These are phyloP conservation scores for Gryon sp. DNA, from an alignment of 1,140 invertebrate species.

Conservation along the genomic window DNA sequence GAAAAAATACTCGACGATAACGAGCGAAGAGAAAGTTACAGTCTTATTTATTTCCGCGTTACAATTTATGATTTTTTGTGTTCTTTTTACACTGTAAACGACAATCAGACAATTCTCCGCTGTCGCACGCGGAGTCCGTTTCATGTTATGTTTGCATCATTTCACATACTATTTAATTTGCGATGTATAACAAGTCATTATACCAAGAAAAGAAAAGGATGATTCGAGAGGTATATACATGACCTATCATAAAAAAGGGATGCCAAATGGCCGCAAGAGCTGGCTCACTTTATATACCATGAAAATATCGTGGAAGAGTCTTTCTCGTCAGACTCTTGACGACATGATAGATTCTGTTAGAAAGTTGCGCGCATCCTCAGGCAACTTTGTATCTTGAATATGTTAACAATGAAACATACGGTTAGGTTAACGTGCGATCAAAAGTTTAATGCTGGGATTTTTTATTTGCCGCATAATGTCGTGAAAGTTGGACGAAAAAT, in stretches of 20 bases:
- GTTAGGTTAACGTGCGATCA: slow-evolving; percentile 38
- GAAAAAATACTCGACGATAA: slow-evolving; percentile 23
- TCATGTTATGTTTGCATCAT: too few species aligned
- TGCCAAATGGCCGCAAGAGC: slow-evolving; percentile 58
- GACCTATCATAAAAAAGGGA: slow-evolving; percentile 36
- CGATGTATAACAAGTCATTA: too few species aligned
- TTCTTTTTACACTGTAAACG: too few species aligned
- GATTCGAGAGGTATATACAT: neutral
- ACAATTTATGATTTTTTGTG: slow-evolving; percentile 11
- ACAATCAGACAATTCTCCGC: too few species aligned
- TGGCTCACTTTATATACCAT: slow-evolving; percentile 42
- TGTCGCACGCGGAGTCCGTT: too few species aligned
- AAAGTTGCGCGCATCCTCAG: slow-evolving; percentile 45
- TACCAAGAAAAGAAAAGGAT: too few species aligned
- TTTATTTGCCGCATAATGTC: slow-evolving; percentile 36
- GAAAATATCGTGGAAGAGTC: slow-evolving; percentile 47
- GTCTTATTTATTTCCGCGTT: slow-evolving; percentile 14
- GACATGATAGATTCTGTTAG: slow-evolving; percentile 56
- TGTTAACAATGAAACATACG: slow-evolving; percentile 53
- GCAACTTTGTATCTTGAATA: slow-evolving; percentile 46
- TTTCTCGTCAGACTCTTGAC: slow-evolving; percentile 26
- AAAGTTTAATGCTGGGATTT: slow-evolving; percentile 28
- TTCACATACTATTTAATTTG: too few species aligned
- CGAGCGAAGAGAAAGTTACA: slow-evolving; percentile 25
- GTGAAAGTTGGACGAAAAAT: slow-evolving; percentile 43